Base-by-base conservation (phyloP, 2,113 vertebrate species). In the Percina caprodes region DNA sequence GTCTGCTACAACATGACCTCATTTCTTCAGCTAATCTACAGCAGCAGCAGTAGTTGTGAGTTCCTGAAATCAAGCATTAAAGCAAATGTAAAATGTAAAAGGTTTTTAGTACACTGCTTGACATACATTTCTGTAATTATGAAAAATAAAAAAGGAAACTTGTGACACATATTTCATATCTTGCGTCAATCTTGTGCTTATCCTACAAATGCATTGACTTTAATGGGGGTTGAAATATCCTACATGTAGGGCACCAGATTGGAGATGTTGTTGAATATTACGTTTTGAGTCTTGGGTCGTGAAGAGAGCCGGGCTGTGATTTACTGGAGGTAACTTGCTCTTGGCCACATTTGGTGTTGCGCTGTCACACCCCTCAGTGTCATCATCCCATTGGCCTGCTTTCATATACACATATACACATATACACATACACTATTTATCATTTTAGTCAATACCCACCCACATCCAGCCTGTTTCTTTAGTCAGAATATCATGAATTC, bases 21-120 rank as follows among this genome's bases (percentile, higher is more conserved):
- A 88, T 93, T 92, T 87, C 88, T 89, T 88, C 79, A 86, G 80
- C 82, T 91, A 89, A 91, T 93, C 86, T 92, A 90, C 70, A 75
- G 79, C 76, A 75, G 79, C 76, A 77, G 79, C 67, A 72, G 46
- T 67, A 45, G 35, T 80, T 54, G 84, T 54, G 65, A 74, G 48
- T 91, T 90, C 87, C 83, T 86, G 65, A 91, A 86, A 91, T 83
- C 89, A 82, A 79, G 71, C 65, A 90, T 90, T 88, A 90, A 52
- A 75, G 80, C 61, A 7, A 80, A 89, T 72, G 54, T 71, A 62
- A 91, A 81, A 80, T 30, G 26, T 2, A 76, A 26, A 19, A 80
- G 59, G 65, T 79, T 91, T 86, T 73, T 59, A 48, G 60, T 26
- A 46, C 58, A 45, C 58, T 69, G 61, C 68, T 86, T 78, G 69